Conservation (phyloP, 2,888 invertebrate species). For the Halictus ligatus region DNA sequence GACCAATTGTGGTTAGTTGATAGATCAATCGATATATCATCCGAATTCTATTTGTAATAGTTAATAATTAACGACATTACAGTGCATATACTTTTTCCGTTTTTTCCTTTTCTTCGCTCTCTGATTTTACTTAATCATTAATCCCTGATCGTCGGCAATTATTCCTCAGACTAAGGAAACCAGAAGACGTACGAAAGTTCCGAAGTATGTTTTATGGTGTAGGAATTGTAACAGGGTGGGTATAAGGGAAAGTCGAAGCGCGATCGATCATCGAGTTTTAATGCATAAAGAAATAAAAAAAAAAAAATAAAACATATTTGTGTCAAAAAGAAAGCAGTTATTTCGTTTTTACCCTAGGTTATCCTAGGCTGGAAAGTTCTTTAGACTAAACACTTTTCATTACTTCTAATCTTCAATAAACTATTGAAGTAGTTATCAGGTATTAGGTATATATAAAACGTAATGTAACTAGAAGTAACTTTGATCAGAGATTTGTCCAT, state of each 20-base stretch:
- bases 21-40: conserved; percentile 73
- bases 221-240: conserved; percentile 40
- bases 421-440: background rate
- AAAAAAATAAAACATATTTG: background rate
- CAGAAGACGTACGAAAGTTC: conserved; percentile 56
- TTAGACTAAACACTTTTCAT: background rate
- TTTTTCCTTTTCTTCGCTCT: conserved; percentile 50
- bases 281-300: conserved; percentile 6
- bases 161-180: conserved; percentile 59
- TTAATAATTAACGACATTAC: conserved; percentile 80
- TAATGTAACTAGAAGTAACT: conserved; percentile 6
- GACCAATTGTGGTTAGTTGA: conserved; percentile 75
- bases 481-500: conserved; percentile 24
- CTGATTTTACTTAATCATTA: conserved; percentile 65
- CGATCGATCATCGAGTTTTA: conserved; percentile 38
- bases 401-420: background rate
- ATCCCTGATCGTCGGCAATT: conserved; percentile 61
- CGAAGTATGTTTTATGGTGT: conserved; percentile 36
- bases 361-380: conserved; percentile 69
- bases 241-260: conserved; percentile 52
- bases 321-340: conserved; percentile 12
- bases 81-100: conserved; percentile 77
- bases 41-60: conserved; percentile 73
- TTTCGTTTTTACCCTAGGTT: conserved; percentile 51
- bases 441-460: background rate